Conservation (phyloP, 2,797 vertebrate species). For the Pristis pectinata region DNA sequence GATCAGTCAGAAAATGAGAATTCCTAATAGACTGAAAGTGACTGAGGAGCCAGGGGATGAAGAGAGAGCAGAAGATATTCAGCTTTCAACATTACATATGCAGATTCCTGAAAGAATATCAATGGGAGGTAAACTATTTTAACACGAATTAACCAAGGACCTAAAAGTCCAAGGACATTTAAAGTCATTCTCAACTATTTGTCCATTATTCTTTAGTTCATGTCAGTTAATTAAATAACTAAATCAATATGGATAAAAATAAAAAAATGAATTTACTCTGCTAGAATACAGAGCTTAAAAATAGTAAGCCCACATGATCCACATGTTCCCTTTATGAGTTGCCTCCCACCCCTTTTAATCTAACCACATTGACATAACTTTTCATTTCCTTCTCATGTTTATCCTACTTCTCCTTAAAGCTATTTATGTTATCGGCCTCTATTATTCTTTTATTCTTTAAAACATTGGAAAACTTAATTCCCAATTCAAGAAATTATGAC, state of each 20-base stretch:
- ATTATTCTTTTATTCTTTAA: background rate
- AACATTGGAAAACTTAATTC: no score
- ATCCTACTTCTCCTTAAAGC: background rate
- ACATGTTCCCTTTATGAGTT: background rate
- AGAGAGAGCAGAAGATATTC: slow-evolving; percentile 42
- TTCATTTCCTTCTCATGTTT: background rate
- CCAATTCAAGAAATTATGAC: no score
- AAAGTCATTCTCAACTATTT: background rate
- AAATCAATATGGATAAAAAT: background rate
- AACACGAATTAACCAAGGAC: background rate
- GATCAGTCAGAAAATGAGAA: slow-evolving; percentile 61
- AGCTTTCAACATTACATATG: slow-evolving; percentile 55
- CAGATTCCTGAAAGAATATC: slow-evolving; percentile 63
- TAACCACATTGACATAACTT: background rate
- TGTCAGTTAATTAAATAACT: background rate
- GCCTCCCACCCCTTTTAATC: background rate
- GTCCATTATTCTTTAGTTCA: background rate
- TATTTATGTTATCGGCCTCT: background rate
- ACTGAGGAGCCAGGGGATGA: slow-evolving; percentile 42
- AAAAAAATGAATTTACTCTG: background rate
- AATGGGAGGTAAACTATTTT: slow-evolving; percentile 53
- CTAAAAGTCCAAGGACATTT: background rate
- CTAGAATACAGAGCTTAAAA: background rate
- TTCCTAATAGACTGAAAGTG: slow-evolving; percentile 59
- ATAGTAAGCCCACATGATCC: background rate